Evolutionary conservation across 2,797 vertebrate genomes (phyloP).

Genomic region (Philypnodon macrostomus): DNA sequence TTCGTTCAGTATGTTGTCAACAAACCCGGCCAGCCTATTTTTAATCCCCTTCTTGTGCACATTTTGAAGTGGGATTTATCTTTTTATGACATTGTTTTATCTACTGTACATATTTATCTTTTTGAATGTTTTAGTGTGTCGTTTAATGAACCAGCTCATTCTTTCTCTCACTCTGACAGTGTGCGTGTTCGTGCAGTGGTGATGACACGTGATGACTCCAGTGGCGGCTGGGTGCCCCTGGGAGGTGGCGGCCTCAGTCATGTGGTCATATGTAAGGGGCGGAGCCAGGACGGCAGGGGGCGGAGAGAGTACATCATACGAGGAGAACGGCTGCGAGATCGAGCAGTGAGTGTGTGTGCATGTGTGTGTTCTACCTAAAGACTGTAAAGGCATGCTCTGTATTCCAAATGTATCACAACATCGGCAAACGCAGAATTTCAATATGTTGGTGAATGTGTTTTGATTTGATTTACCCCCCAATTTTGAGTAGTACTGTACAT

Average conservation of each 20-base stretch:
- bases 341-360: conserved; percentile 90
- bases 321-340: conserved; percentile 88
- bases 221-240: conserved; percentile 91
- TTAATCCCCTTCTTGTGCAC: too few species aligned
- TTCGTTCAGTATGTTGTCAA: too few species aligned
- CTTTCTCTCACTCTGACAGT: conserved; percentile 70
- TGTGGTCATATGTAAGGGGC: conserved; percentile 87
- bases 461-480: too few species aligned
- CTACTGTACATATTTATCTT: too few species aligned
- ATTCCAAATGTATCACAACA: too few species aligned
- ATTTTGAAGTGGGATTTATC: too few species aligned
- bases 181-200: conserved; percentile 93
- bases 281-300: conserved; percentile 80
- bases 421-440: too few species aligned
- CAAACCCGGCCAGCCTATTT: too few species aligned
- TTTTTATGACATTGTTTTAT: too few species aligned
- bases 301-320: conserved; percentile 84
- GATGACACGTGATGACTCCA: conserved; percentile 95
- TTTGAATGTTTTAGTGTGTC: neutral
- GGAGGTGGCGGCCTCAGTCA: conserved; percentile 90
- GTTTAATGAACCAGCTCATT: conserved; percentile 34
- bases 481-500: too few species aligned
- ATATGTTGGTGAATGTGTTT: too few species aligned
- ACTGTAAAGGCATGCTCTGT: conserved; percentile 25
- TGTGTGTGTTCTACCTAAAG: conserved; percentile 65